Evolutionary conservation across 2,113 vertebrate genomes (phyloP), one percentile per base, ranked within the genome.

Genomic region (Miniopterus natalensis): DNA sequence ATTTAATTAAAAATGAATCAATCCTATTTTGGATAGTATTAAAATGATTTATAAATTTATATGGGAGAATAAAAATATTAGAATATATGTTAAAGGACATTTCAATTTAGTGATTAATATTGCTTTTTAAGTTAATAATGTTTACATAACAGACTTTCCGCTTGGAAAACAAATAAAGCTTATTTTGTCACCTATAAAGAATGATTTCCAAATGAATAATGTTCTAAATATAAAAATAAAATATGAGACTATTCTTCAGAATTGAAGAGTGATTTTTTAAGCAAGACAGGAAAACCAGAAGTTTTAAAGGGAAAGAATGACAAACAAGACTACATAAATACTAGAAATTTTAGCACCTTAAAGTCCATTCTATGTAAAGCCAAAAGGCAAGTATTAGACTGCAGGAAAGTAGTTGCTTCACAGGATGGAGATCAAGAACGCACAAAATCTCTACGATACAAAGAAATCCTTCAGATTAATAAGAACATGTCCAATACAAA

Each of bases 141-240:
- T 36, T 73, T 86, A 0, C 21, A 31, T 73, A n/a, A 45, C 10
- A 45, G 18, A 0, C 2, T 59, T 80, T 95, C 27, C 12, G 29
- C 8, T 66, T 21, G 6, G 36, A 29, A 47, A 93, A 90, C 36
- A 59, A 55, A 45, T 66, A 57, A 79, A 55, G 23, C 7, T 92
- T 59, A 17, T n/a, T 53, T 88, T 57, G 45, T 12, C 20, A 91
- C 0, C 0, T 66, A 12, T 20, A 45, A 4, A 47, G 3, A 61
- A 75, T 53, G 10, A 17, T 74, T 86, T 95, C 17, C 45, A 92
- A 78, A 47, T 31, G 18, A 87, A 68, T 84, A 14, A 40, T 75
- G 6, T 68, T 79, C 6, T 59, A 84, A 94, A 36, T 11, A 31
- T 74, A 66, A 88, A 90, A 94, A 47, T 45, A 78, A 80, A 90